Base-by-base conservation (phyloP, 23 tunicate species). In the Styela clava region DNA sequence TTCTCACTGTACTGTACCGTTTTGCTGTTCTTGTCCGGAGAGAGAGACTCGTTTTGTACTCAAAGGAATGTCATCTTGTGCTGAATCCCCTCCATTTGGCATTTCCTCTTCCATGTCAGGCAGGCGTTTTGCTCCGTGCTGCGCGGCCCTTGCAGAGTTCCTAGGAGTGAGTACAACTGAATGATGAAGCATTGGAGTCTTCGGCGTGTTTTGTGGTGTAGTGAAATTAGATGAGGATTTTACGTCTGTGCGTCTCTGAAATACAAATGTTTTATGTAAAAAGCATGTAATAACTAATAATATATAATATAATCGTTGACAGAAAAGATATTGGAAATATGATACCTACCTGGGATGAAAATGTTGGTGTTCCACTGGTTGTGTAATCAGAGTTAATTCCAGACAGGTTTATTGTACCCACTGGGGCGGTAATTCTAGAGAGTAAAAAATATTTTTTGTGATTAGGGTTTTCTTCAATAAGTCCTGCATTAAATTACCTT, bases 201-300 rank as follows among this genome's bases (percentile, higher is more conserved):
- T 71, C 3, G 77, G 77, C 24, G 77, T 71, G 77, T 71, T 71
- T n/a, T 71, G 37, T 3, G 77, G 77, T 71, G 77, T 28, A 3
- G 77, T 71, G 16, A 71, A 34, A 22, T 71, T 44, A 12, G 56
- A 44, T 44, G 56, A 44, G 56, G 56, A 44, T 44, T 44, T 44
- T 12, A 12, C 12, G 56, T 44, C 56, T 7, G 12, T 44, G 56
- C 56, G 56, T 12, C 56, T 44, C 56, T 44, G 56, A 44, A 44
- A 44, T 44, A 44, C n/a, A n/a, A n/a, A n/a, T n/a, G n/a, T n/a
- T n/a, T n/a, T n/a, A n/a, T n/a, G n/a, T n/a, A n/a, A n/a, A n/a
- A n/a, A n/a, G n/a, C n/a, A n/a, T n/a, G n/a, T n/a, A n/a, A n/a
- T n/a, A n/a, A n/a, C n/a, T n/a, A n/a, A n/a, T n/a, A n/a, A n/a